phyloP scores from a whole-genome alignment of 2,113 vertebrate species.

The Strix aluco region DNA sequence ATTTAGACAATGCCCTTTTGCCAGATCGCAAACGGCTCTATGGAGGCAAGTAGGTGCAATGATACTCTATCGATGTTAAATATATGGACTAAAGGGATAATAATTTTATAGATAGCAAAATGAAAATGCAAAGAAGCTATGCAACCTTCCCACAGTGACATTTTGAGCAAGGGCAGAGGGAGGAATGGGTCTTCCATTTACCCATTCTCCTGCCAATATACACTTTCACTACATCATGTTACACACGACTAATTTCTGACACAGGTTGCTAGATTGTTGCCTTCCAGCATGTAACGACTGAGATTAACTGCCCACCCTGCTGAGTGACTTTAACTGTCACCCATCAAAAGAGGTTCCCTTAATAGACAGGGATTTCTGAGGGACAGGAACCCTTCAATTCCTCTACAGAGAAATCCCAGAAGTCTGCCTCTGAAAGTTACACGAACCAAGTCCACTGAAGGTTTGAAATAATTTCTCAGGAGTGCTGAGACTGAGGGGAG shows the following conservation, averaged over 20 bases:
- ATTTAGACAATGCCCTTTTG: neutral
- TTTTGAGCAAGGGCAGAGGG: neutral
- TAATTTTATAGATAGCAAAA: neutral
- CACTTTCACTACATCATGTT: neutral
- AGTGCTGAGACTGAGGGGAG: neutral
- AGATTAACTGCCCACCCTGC: neutral
- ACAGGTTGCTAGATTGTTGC: neutral
- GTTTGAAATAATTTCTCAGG: neutral
- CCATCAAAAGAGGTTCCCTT: neutral
- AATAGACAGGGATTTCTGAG: neutral
- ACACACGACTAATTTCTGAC: neutral
- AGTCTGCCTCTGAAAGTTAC: neutral
- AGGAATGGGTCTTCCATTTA: neutral
- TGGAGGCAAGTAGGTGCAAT: neutral
- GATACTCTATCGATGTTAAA: neutral
- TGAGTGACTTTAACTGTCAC: neutral
- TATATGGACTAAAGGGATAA: neutral
- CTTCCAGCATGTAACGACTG: rapidly evolving
- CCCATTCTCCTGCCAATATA: neutral
- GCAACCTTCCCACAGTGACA: neutral
- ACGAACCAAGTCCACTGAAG: neutral
- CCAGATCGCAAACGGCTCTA: neutral
- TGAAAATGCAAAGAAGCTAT: neutral
- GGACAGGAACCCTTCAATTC: neutral
- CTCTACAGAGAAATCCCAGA: neutral